A percentile compares a stretch with the other conserved stretches of the same genome.
These are phyloP conservation scores for Heliconius erato DNA, from an alignment of 2,888 invertebrate species.

Conservation along the genomic window DNA sequence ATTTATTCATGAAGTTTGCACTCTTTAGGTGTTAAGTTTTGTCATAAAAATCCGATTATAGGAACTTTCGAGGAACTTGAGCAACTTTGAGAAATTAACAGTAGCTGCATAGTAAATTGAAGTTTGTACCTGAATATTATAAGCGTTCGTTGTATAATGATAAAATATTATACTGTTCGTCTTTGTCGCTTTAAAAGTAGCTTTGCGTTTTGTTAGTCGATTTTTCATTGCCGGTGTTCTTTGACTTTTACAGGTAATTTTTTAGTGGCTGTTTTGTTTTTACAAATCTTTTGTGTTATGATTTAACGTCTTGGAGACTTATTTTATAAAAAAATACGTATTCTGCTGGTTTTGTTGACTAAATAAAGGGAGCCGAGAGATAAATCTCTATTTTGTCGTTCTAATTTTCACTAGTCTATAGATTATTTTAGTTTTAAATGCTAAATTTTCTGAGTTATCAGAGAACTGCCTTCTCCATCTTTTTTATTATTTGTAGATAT, in stretches of 20 bases:
- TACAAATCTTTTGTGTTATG: neutral
- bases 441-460: too few species aligned
- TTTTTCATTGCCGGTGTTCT: neutral
- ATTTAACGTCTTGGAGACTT: neutral
- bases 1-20: slow-evolving; percentile 50
- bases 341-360: too few species aligned
- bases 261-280: neutral
- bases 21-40: slow-evolving; percentile 47
- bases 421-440: too few species aligned
- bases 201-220: neutral
- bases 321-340: neutral
- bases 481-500: too few species aligned
- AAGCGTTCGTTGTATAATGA: slow-evolving; percentile 29
- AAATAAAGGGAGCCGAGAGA: too few species aligned
- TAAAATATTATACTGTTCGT: slow-evolving; percentile 24
- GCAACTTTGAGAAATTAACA: slow-evolving; percentile 44
- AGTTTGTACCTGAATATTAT: slow-evolving; percentile 35
- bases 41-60: slow-evolving; percentile 51
- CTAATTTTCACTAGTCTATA: too few species aligned
- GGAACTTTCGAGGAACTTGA: slow-evolving; percentile 42
- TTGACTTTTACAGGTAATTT: neutral
- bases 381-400: too few species aligned
- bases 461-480: too few species aligned
- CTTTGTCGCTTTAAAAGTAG: slow-evolving; percentile 20
- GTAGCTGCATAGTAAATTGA: slow-evolving; percentile 31